phyloP scores from a whole-genome alignment of 2,888 invertebrate species.

The Tetanocera ferruginea region DNA sequence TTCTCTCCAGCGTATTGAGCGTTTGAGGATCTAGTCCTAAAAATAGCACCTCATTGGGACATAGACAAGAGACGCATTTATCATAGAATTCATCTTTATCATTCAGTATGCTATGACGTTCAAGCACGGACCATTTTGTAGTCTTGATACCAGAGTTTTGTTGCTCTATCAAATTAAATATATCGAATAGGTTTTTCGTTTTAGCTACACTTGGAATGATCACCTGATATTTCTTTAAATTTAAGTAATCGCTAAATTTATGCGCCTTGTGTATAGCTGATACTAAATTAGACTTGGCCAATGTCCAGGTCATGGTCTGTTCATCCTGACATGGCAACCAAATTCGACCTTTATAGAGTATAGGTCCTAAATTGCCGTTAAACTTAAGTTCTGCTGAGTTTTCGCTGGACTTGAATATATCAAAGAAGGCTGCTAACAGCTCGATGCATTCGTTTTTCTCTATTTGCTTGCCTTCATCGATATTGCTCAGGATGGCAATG shows the following conservation, averaged over 20 bases:
- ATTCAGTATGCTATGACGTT: constrained; percentile 14
- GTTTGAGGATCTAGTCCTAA: constrained; percentile 40
- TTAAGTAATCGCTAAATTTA: constrained; percentile 21
- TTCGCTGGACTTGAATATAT: constrained; percentile 38
- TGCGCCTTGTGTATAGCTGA: constrained; percentile 14
- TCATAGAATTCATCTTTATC: constrained; percentile 33
- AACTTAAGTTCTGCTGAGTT: constrained; percentile 35
- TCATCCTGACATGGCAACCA: constrained; percentile 45
- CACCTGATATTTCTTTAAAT: constrained; percentile 33
- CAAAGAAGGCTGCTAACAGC: constrained; percentile 42
- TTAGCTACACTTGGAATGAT: constrained; percentile 42
- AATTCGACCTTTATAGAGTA: constrained; percentile 39
- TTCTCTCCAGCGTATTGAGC: constrained; percentile 32
- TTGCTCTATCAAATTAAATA: constrained; percentile 44
- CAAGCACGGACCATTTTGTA: constrained; percentile 37
- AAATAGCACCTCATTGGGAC: constrained; percentile 41
- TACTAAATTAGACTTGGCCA: constrained; percentile 21
- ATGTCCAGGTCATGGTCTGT: constrained; percentile 41
- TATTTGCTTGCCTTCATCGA: constrained; percentile 12
- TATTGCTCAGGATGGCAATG: constrained; percentile 34
- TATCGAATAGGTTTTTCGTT: constrained; percentile 37
- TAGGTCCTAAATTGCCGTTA: constrained; percentile 29
- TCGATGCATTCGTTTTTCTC: constrained; percentile 30
- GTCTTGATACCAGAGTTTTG: constrained; percentile 42
- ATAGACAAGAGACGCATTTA: constrained; percentile 40